phyloP scores from a whole-genome alignment of 2,888 invertebrate genomes.

The Theodoxus fluviatilis region DNA sequence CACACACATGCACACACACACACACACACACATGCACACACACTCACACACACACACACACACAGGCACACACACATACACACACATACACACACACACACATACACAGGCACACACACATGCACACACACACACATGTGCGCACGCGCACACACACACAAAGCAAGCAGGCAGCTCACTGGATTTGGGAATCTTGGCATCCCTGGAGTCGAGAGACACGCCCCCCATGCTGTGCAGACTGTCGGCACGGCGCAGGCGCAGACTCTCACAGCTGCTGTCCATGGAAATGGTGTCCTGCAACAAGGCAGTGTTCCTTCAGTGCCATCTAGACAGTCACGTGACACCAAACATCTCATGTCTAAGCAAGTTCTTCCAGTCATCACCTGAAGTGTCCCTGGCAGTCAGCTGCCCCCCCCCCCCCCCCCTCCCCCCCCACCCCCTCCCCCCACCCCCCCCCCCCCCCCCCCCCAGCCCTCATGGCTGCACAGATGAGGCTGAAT shows the following conservation, averaged over 20 bases:
- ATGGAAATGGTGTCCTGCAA: no score
- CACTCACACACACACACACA: not conserved
- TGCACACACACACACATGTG: not conserved
- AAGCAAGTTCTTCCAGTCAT: no score
- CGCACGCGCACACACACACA: no score
- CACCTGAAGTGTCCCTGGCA: no score
- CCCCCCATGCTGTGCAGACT: constrained; percentile 56
- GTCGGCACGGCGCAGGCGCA: constrained; percentile 46
- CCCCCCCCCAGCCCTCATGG: no score
- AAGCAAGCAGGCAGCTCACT: constrained; percentile 46
- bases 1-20: not conserved
- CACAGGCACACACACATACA: not conserved
- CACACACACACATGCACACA: constrained; percentile 2
- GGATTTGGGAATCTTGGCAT: constrained; percentile 58
- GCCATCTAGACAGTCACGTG: no score
- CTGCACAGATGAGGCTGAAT: no score
- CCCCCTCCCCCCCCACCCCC: no score
- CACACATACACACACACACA: constrained; percentile 9
- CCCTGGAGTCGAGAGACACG: constrained; percentile 54
- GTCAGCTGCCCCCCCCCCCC: no score
- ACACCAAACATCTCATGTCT: no score
- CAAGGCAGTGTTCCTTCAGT: no score
- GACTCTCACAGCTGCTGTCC: constrained; percentile 35
- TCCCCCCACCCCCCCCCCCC: no score
- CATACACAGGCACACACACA: not conserved